These are phyloP conservation scores for Polydrusus tereticollis DNA, from an alignment of 2,888 invertebrate genomes.

Conservation along the genomic window DNA sequence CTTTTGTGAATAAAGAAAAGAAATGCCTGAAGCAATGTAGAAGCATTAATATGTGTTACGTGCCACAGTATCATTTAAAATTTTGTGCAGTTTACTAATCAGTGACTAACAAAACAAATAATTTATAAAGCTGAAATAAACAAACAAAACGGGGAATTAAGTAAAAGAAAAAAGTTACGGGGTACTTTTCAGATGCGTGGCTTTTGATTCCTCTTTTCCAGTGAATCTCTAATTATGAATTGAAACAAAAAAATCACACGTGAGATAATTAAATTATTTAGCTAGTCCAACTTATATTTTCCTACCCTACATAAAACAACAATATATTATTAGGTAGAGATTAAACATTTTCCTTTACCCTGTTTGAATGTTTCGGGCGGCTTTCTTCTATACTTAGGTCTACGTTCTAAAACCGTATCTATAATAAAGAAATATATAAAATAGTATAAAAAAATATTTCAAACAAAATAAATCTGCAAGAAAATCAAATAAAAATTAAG, in stretches of 20 bases:
- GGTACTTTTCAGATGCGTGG: slow-evolving; percentile 23
- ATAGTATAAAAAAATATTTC: slow-evolving; percentile 21
- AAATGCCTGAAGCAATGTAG: slow-evolving; percentile 19
- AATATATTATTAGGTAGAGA: slow-evolving; percentile 28
- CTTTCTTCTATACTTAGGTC: slow-evolving; percentile 69
- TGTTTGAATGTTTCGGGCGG: slow-evolving; percentile 70
- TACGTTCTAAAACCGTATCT: slow-evolving; percentile 70
- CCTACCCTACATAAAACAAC: slow-evolving; percentile 32
- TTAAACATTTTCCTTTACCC: slow-evolving; percentile 67
- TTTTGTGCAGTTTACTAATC: slow-evolving; percentile 3
- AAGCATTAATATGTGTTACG: slow-evolving; percentile 17
- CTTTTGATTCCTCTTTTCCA: slow-evolving; percentile 31
- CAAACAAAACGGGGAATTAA: neutral
- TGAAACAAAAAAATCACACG: slow-evolving; percentile 23
- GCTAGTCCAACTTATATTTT: slow-evolving; percentile 30
- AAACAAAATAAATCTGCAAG: slow-evolving; percentile 47
- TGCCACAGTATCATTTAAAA: slow-evolving; percentile 19
- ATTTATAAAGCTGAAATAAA: neutral
- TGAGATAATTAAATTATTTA: slow-evolving; percentile 33
- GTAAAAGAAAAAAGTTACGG: neutral
- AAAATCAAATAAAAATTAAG: slow-evolving; percentile 9
- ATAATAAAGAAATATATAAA: slow-evolving; percentile 57
- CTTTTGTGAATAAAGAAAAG: slow-evolving; percentile 8
- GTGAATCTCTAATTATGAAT: slow-evolving; percentile 31
- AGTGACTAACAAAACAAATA: slow-evolving; percentile 12